Evolutionary conservation across 2,113 vertebrate genomes (phyloP), one percentile per base, ranked within the genome.

Genomic region (Alectura lathami): DNA sequence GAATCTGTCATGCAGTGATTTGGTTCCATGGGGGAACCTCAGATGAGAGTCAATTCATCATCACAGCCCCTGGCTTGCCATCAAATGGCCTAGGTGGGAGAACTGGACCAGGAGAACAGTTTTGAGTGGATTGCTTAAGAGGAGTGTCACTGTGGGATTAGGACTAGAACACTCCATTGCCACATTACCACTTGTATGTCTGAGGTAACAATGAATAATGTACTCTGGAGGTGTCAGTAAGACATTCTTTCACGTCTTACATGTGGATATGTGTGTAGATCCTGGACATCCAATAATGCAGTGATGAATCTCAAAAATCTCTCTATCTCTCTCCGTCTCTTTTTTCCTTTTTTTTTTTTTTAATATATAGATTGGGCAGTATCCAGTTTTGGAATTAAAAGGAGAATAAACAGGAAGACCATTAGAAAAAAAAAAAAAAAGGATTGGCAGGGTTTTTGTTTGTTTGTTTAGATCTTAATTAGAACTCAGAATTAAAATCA

Each of bases 11-110:
- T 7, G 45, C 24, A 42, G 3, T 1, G 27, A 67, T 32, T 23
- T 0, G 16, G 42, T 86, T 78, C 68, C 50, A 3, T 17, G 2
- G 63, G 63, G 68, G 68, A 68, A 62, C 15, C 59, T 92, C 29
- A 1, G 0, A 57, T 60, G 36, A 66, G 73, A 83, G 45, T 16
- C 72, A 38, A 77, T 88, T 32, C 76, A 91, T 96, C 96, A 95
- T 68, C 72, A 15, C 77, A 3, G 54, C 17, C 57, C 29, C 70
- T 70, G 76, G 45, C 68, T 51, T 27, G 70, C 94, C 94, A 90
- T 83, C 95, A 83, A 89, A 26, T 27, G 2, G 43, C 8, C 47
- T 93, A 92, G 94, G 93, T 94, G 87, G 94, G 81, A 64, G 11
- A 64, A 8, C 24, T 32, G 79, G 68, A 34, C 3, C 78, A 18